These are phyloP conservation scores for Scytalopus superciliaris DNA, from an alignment of 2,113 vertebrate genomes.

Conservation along the genomic window DNA sequence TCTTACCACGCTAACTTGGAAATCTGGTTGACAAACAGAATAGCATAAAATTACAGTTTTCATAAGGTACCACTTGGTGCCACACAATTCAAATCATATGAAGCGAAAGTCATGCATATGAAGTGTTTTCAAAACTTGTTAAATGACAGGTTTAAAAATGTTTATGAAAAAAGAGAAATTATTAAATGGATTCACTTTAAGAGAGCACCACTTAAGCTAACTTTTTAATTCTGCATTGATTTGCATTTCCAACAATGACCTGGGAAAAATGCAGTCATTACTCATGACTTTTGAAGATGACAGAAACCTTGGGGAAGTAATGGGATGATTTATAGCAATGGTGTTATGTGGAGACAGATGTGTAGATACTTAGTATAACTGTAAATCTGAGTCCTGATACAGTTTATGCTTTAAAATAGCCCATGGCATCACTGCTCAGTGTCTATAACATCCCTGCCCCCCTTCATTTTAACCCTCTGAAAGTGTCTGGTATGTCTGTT, in stretches of 20 bases:
- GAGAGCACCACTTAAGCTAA: not conserved
- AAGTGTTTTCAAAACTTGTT: not conserved
- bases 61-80: not conserved
- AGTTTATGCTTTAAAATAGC: not conserved
- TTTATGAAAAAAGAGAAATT: not conserved
- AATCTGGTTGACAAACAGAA: slow-evolving; percentile 30
- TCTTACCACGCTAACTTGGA: not conserved
- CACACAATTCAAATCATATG: not conserved
- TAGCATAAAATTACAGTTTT: not conserved
- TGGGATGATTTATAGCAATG: not conserved
- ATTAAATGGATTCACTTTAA: not conserved
- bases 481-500: not conserved
- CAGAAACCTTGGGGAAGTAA: not conserved
- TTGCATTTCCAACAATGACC: not conserved
- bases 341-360: not conserved
- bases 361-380: not conserved
- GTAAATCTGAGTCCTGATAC: not conserved
- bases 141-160: not conserved
- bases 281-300: not conserved
- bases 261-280: not conserved
- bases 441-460: not conserved
- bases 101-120: not conserved
- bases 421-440: not conserved
- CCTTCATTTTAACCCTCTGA: not conserved
- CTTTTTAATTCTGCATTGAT: not conserved